phyloP scores from a whole-genome alignment of 2,888 invertebrate genomes.

The Protonemura montana region DNA sequence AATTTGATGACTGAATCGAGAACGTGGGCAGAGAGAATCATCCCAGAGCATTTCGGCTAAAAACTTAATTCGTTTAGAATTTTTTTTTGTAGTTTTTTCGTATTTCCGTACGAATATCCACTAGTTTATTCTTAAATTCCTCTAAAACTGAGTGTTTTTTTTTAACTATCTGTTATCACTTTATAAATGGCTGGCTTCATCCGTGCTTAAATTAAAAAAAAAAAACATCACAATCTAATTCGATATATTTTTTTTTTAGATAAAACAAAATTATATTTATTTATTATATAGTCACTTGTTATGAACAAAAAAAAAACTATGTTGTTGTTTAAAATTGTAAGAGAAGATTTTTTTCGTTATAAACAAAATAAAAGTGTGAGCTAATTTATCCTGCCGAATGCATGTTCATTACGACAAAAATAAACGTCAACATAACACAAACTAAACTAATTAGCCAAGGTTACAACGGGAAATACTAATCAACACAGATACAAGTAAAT shows the following conservation, averaged over 20 bases:
- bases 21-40: too few relatives aligned
- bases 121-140: background rate
- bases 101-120: background rate
- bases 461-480: background rate
- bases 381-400: conserved; percentile 16
- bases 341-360: background rate
- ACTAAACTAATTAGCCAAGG: background rate
- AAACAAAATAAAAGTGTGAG: background rate
- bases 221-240: background rate
- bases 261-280: background rate
- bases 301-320: background rate
- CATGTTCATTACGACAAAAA: background rate
- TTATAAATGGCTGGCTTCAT: background rate
- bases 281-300: conserved; percentile 9
- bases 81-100: background rate
- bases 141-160: background rate
- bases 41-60: background rate
- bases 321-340: background rate
- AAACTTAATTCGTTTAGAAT: background rate
- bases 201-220: background rate
- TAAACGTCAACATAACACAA: background rate
- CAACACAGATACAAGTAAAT: background rate
- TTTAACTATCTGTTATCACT: background rate
- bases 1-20: background rate
- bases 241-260: background rate